Evolutionary conservation across 2,888 invertebrate species (phyloP).

Genomic region (Caenorhabditis sp.): DNA sequence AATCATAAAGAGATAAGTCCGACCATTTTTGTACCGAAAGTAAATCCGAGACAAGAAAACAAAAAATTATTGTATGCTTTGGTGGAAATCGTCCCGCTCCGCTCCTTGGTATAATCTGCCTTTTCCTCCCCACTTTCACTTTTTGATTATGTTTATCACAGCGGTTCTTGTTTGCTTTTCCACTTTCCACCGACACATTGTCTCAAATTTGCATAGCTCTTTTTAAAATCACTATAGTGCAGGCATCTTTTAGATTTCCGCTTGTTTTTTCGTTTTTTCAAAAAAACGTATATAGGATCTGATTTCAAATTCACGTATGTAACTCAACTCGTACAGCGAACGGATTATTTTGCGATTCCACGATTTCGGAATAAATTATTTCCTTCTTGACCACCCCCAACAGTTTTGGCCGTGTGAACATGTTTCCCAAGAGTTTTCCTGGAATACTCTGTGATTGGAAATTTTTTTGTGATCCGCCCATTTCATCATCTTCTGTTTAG

Average conservation of each 20-base stretch:
- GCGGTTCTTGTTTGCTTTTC: slow-evolving; percentile 31
- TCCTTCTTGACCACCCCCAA: no score
- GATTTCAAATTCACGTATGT: not conserved
- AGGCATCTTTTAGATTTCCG: not conserved
- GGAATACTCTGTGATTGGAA: not conserved
- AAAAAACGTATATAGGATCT: not conserved
- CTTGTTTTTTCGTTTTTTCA: not conserved
- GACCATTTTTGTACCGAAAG: no score
- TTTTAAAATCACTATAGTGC: slow-evolving; percentile 38
- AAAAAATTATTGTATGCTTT: no score
- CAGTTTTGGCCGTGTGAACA: no score
- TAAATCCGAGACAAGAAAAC: no score
- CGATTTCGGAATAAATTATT: slow-evolving; percentile 32
- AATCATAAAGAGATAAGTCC: no score
- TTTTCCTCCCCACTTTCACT: no score
- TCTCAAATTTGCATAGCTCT: slow-evolving; percentile 33
- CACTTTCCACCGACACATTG: slow-evolving; percentile 28
- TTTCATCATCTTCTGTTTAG: not conserved
- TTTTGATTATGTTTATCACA: slow-evolving; percentile 11
- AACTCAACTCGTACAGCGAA: no score
- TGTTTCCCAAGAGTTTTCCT: not conserved
- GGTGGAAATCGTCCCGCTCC: no score
- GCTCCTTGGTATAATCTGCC: slow-evolving; percentile 9
- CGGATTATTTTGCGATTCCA: slow-evolving; percentile 47
- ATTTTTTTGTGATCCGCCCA: not conserved